Evolutionary conservation across 2,797 vertebrate species (phyloP).

Genomic region (Denticeps clupeoides): DNA sequence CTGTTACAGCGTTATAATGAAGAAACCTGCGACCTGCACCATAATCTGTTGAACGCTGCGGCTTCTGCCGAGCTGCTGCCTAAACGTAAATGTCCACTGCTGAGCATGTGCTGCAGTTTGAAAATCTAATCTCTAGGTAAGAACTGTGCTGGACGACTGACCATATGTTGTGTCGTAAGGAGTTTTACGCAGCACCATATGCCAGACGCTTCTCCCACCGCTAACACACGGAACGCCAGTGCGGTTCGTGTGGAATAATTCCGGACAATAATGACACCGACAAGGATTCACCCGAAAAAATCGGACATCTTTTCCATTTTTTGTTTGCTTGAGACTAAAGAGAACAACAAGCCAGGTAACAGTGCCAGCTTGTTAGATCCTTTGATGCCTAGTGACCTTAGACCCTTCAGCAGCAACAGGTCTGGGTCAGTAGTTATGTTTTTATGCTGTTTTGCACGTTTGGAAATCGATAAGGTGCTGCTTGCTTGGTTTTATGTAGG

Average conservation of each 20-base stretch:
- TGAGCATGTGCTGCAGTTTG: conserved; percentile 5
- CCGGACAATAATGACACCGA: neutral
- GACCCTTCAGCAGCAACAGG: neutral
- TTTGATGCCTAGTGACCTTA: no score
- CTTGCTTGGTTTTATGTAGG: no score
- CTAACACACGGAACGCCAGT: neutral
- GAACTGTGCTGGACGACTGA: conserved; percentile 19
- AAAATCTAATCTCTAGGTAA: conserved; percentile 24
- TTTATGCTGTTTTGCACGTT: neutral
- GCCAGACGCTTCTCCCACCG: conserved; percentile 20
- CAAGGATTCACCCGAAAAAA: neutral
- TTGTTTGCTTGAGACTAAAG: conserved; percentile 17
- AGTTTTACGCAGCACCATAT: conserved; percentile 16
- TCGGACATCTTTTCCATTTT: conserved; percentile 18
- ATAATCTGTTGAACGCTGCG: no score
- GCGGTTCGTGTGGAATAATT: neutral
- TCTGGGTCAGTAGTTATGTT: neutral
- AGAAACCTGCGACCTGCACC: no score
- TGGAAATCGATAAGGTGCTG: no score
- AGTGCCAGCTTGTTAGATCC: neutral
- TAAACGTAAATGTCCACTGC: no score
- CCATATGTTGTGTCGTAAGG: conserved; percentile 30
- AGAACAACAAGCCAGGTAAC: conserved; percentile 26
- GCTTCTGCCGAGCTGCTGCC: no score
- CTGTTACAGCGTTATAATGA: no score